Evolutionary conservation across 2,797 vertebrate species (phyloP).

Genomic region (Vireo griseus): DNA sequence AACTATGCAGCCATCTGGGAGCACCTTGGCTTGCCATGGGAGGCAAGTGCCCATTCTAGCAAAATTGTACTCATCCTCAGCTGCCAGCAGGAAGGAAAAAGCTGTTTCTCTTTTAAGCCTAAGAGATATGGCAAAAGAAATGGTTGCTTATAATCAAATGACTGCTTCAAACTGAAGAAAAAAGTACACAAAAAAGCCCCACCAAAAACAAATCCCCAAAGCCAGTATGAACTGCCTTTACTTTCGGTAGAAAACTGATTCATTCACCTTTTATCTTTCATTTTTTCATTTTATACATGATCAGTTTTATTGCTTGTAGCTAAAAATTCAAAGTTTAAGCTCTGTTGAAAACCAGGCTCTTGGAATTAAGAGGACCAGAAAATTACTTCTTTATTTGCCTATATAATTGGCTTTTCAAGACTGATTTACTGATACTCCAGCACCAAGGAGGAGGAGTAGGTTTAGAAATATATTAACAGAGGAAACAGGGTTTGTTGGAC

Average conservation of each 20-base stretch:
- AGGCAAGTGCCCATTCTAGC: not conserved
- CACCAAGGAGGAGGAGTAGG: not conserved
- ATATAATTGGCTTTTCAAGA: not conserved
- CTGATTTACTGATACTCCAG: not conserved
- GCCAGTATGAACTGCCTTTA: not conserved
- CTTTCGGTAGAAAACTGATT: not conserved
- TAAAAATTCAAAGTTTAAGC: not conserved
- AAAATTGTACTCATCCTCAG: not conserved
- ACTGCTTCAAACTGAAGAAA: not conserved
- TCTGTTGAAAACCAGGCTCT: not conserved
- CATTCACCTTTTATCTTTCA: not conserved
- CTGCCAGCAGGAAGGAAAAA: not conserved
- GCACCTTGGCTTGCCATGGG: not conserved
- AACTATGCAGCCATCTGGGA: not conserved
- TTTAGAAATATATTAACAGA: not conserved
- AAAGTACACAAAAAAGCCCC: fast-evolving
- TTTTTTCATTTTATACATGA: not conserved
- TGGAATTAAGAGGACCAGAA: not conserved
- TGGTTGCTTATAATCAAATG: not conserved
- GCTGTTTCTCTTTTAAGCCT: not conserved
- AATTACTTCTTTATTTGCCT: not conserved
- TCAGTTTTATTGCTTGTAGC: not conserved
- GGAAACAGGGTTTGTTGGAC: not conserved
- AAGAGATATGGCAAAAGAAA: not conserved
- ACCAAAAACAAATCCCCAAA: not conserved